Percentiles rank a stretch among this genome's conserved stretches.
Evolutionary conservation across 1,140 invertebrate species (phyloP).

Genomic region (Chymomyza costata): DNA sequence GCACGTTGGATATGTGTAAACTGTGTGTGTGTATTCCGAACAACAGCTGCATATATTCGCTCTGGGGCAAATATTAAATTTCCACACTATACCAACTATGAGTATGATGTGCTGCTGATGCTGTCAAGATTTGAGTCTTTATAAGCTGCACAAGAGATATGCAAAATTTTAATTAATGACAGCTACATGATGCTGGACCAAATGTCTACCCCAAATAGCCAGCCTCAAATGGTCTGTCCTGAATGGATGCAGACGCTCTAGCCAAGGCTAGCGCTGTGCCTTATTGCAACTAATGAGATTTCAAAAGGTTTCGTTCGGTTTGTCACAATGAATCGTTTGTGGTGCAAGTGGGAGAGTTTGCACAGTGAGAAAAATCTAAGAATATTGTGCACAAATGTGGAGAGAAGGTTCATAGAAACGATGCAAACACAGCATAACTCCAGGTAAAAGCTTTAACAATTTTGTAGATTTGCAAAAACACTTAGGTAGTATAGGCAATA

Average conservation of each 20-base stretch:
- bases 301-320: conserved; percentile 14
- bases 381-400: no score
- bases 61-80: conserved; percentile 44
- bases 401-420: no score
- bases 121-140: conserved; percentile 19
- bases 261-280: conserved; percentile 14
- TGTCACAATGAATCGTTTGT: background rate
- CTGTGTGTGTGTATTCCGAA: conserved; percentile 11
- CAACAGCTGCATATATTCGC: conserved; percentile 44
- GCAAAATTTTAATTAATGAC: conserved; percentile 62
- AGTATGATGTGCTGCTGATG: conserved; percentile 11
- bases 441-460: no score
- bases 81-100: conserved; percentile 31
- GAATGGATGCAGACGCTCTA: no score
- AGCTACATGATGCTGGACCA: conserved; percentile 22
- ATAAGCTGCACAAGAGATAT: conserved; percentile 14
- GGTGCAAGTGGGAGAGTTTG: no score
- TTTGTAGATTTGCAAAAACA: no score
- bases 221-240: no score
- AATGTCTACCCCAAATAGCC: no score
- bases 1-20: background rate
- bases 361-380: no score
- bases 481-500: no score
- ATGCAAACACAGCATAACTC: no score
- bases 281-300: conserved; percentile 44